Evolutionary conservation across 2,797 vertebrate genomes (phyloP).

Genomic region (Paedocypris micromegethes): DNA sequence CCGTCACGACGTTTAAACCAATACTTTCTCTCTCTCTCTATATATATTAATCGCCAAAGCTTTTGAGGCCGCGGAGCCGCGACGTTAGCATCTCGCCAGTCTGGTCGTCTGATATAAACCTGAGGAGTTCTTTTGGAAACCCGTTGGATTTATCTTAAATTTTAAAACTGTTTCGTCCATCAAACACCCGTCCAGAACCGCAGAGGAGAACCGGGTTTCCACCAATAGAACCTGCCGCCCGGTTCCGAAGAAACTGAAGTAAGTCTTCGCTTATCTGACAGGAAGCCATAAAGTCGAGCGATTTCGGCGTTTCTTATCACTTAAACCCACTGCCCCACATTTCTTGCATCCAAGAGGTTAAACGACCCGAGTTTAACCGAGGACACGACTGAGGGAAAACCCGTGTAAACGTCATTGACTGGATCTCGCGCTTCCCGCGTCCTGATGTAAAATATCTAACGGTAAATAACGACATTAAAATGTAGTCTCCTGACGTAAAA

Average conservation of each 20-base stretch:
- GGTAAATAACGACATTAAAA: too few species aligned
- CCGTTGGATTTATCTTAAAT: too few species aligned
- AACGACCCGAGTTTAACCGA: conserved; percentile 6
- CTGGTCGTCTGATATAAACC: neutral
- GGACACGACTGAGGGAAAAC: neutral
- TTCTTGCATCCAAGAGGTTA: neutral
- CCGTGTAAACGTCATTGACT: conserved; percentile 6
- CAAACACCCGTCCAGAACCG: too few species aligned
- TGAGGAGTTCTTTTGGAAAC: too few species aligned
- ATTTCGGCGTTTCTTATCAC: neutral
- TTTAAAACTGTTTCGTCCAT: too few species aligned
- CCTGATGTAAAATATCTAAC: too few species aligned
- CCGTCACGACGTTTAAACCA: too few species aligned
- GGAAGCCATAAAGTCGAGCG: neutral
- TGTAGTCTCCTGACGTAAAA: too few species aligned
- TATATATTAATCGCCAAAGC: neutral
- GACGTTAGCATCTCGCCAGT: conserved; percentile 1
- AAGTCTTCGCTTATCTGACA: neutral
- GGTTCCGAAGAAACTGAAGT: conserved; percentile 34
- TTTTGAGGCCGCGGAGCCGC: conserved; percentile 13
- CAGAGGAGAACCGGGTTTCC: too few species aligned
- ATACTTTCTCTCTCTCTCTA: too few species aligned
- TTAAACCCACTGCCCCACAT: too few species aligned
- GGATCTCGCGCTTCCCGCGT: too few species aligned
- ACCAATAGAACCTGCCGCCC: conserved; percentile 5